Evolutionary conservation across 2,797 vertebrate species (phyloP), one percentile per base, ranked within the genome.

Genomic region (Sus cebifrons): DNA sequence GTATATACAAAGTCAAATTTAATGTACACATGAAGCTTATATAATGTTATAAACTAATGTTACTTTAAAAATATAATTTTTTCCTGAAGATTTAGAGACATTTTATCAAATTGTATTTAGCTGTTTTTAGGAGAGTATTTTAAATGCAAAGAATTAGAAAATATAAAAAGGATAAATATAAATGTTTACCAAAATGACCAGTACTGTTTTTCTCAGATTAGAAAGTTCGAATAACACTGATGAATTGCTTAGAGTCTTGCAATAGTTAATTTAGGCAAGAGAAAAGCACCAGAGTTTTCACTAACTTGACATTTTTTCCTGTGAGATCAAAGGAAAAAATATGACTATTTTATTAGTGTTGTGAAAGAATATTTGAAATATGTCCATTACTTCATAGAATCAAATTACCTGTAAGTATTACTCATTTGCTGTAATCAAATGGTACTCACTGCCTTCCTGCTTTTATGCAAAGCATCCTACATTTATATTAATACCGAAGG

Each of bases 41-140:
- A 78, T 36, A 78, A 32, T 58, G 6, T 56, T 32, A 58, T 58
- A 32, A 78, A 18, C 20, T n/a, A 78, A 32, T 58, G n/a, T 58
- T 36, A 36, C n/a, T 36, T 36, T 12, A 89, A 79, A 56, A 74
- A 44, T 21, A 58, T 0, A 83, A 21, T 5, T 40, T 93, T 86
- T 84, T 49, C 54, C 68, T 86, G 21, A 93, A 56, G 25, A 94
- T 89, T 23, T 73, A 84, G 29, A 84, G 25, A 56, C n/a, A 78
- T 74, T 94, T 95, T 91, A 81, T 87, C 71, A 77, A 86, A 75
- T 54, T 83, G 94, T 85, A 3, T 83, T 95, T 77, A 93, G 36
- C 29, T 67, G 4, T 78, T 78, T 88, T 29, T 60, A 36, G 13
- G 36, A 77, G 36, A 96, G 4, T 81, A 73, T 92, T 95, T 67